Base-by-base conservation (phyloP, 2,888 invertebrate species). In the Erebia epiphron region DNA sequence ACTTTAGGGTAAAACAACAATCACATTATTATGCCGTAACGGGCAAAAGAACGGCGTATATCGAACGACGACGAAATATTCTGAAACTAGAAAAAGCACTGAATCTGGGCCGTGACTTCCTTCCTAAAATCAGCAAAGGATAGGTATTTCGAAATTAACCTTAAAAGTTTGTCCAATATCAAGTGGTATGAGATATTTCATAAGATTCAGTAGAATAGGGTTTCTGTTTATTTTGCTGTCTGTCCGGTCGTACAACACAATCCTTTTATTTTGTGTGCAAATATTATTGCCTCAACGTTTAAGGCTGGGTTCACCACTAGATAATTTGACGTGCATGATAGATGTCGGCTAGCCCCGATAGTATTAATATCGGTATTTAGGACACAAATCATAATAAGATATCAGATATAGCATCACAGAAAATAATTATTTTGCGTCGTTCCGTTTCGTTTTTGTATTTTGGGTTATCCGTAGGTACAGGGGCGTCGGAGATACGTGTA, bases 81-180 rank as follows among this genome's bases (percentile, higher is more conserved):
- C 5, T 13, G 13, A 57, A 57, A 26, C 56, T 26, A 57, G 13
- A 18, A 18, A 57, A 26, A 35, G 7, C 35, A 35, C 3, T 58
- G 1, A 10, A 35, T 58, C 57, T 58, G 14, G 57, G 26, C 14
- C 57, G n/a, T 58, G 14, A 58, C 26, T 58, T 58, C 57, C 57
- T 35, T 26, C 35, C 21, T 35, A n/a, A 58, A 14, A 14, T 57
- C 3, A 26, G 14, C 10, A 26, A 57, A 57, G 57, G 57, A 57
- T 57, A 35, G 35, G 35, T 35, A 57, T 57, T 57, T 26, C 57
- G 3, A 26, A 61, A 18, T 61, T 8, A 4, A 61, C 43, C 9
- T 16, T 18, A 8, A 9, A 41, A 41, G 18, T n/a, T 43, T 94
- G 93, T 57, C 26, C 21, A 57, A 57, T 14, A 57, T 35, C 35